Base-by-base conservation (phyloP, 1,140 invertebrate genomes). In the Apis cerana region DNA sequence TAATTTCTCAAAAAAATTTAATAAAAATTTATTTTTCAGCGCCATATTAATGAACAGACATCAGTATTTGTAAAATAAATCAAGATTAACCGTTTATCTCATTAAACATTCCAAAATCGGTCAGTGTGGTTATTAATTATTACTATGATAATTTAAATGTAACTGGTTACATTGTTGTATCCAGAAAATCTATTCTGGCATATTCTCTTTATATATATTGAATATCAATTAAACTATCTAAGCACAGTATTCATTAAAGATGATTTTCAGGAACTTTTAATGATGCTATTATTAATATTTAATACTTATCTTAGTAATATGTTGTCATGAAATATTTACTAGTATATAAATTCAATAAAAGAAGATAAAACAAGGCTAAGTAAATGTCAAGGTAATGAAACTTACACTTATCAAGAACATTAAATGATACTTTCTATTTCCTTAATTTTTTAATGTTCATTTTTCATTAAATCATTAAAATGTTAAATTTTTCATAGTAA, bases 111-210 rank as follows among this genome's bases (percentile, higher is more conserved):
- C 0, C 1, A 23, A 81, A 75, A 75, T 67, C 17, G 52, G 59
- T n/a, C 69, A 72, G 17, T 11, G 13, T 8, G 21, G 33, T 19
- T 48, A 61, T 56, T 67, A 81, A 75, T 81, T 75, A 75, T 75
- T 33, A 21, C 15, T 19, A 10, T 12, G 19, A 21, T 43, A 43
- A 33, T 33, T 23, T 11, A 15, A 9, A 27, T 27, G 48, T 27
- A 54, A 80, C 52, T 65, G 21, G 70, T 67, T 69, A 61, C 65
- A 17, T 78, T 80, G 67, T 74, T 64, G 10, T 11, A 10, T 19
- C 43, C 10, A 15, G 12, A 50, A 33, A 21, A 80, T 80, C 70
- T 58, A 43, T 69, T 59, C 48, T 21, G 15, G 54, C 62, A 56
- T 59, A 59, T 68, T 33, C 61, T 74, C 27, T 54, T 62, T 69